A percentile compares a stretch with the other conserved stretches of the same genome.
Conservation (phyloP, 2,113 vertebrate species). For the Salvelinus alpinus region DNA sequence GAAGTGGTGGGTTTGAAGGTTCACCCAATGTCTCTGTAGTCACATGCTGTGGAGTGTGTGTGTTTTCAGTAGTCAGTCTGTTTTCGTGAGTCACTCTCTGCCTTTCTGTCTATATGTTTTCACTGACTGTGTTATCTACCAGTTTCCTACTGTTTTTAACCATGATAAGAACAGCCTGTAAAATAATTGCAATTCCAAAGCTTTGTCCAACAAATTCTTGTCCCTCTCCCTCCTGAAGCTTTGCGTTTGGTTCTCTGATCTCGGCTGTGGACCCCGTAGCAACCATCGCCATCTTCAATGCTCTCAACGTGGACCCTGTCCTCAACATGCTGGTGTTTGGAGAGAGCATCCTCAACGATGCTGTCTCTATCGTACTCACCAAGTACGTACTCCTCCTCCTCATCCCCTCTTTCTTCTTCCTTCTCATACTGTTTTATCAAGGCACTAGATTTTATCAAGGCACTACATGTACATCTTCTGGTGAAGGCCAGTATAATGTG, state of each 20-base stretch:
- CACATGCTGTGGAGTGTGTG: background rate
- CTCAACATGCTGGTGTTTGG: conserved; percentile 99
- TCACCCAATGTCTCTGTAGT: background rate
- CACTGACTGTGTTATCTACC: too few species aligned
- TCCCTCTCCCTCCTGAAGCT: conserved; percentile 72
- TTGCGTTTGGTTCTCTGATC: conserved; percentile 97
- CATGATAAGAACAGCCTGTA: too few species aligned
- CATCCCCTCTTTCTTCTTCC: background rate
- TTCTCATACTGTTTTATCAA: background rate
- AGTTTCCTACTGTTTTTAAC: too few species aligned
- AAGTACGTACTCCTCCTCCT: conserved; percentile 78
- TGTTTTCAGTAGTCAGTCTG: background rate
- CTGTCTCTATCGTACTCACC: conserved; percentile 95
- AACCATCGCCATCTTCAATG: conserved; percentile 98
- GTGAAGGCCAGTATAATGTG: too few species aligned
- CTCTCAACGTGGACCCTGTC: conserved; percentile 96
- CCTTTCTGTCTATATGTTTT: background rate
- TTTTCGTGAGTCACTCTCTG: background rate
- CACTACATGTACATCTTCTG: too few species aligned
- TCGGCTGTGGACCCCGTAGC: conserved; percentile 97
- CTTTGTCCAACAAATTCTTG: background rate
- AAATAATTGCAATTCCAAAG: too few species aligned
- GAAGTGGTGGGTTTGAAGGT: background rate
- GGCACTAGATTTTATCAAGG: background rate
- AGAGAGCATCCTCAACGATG: conserved; percentile 98